phyloP scores from a whole-genome alignment of 2,113 vertebrate species.

The Phyllopteryx taeniolatus region DNA sequence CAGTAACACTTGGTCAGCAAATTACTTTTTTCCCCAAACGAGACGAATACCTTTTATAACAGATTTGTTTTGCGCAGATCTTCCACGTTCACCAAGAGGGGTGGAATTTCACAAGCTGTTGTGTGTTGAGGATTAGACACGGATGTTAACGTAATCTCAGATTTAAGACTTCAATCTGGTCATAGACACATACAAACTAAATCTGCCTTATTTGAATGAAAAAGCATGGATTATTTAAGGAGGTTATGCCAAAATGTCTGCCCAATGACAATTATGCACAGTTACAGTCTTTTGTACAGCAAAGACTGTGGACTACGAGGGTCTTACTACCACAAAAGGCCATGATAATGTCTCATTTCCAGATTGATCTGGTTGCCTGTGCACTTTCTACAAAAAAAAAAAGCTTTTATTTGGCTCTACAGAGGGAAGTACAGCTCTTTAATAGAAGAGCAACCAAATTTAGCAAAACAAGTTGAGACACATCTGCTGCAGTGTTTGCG shows the following conservation, averaged over 20 bases:
- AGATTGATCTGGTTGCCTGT: background rate
- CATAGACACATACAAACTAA: constrained; percentile 29
- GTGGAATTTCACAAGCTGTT: constrained; percentile 49
- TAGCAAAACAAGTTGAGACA: constrained; percentile 57
- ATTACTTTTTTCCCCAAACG: constrained; percentile 26
- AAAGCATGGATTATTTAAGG: constrained; percentile 1
- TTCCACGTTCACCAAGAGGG: constrained; percentile 25
- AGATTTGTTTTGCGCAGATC: constrained; percentile 25
- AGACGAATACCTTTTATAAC: constrained; percentile 37
- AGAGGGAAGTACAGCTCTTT: constrained; percentile 2
- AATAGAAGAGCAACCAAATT: constrained; percentile 28
- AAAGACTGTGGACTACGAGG: constrained; percentile 14
- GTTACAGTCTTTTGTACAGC: constrained; percentile 26
- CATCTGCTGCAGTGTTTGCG: constrained; percentile 48
- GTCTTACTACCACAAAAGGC: constrained; percentile 29
- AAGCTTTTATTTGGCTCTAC: background rate
- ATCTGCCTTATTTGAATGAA: constrained; percentile 31
- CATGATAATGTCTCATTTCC: background rate
- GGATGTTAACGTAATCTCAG: constrained; percentile 39
- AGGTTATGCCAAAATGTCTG: constrained; percentile 10
- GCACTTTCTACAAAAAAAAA: background rate
- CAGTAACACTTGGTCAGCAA: constrained; percentile 63
- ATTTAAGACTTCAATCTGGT: constrained; percentile 40
- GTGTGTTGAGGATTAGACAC: constrained; percentile 36
- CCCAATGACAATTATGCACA: constrained; percentile 3